Conservation (phyloP, 2,797 vertebrate species). For the Pteropus rufus region DNA sequence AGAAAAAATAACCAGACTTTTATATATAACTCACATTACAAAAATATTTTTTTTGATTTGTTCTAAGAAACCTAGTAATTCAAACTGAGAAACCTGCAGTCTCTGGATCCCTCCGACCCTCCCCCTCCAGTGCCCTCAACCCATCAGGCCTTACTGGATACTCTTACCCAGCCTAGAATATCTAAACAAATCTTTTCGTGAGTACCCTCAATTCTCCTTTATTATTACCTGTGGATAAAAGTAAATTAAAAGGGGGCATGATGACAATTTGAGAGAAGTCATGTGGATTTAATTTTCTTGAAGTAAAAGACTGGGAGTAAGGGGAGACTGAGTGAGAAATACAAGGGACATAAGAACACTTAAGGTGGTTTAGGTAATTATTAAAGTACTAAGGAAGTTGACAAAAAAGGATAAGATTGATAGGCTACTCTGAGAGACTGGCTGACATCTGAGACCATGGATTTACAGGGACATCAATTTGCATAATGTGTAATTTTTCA, state of each 20-base stretch:
- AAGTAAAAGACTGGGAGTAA: background rate
- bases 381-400: background rate
- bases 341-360: background rate
- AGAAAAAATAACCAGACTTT: background rate
- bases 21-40: background rate
- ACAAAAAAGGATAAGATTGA: background rate
- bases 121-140: background rate
- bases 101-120: background rate
- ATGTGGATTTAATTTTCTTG: background rate
- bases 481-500: background rate
- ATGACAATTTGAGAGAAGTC: background rate
- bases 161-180: background rate
- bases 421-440: background rate
- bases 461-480: background rate
- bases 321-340: background rate
- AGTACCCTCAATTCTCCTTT: background rate
- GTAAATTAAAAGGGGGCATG: background rate
- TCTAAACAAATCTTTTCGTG: background rate
- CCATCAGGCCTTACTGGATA: background rate
- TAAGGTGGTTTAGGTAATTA: background rate
- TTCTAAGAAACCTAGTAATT: slow-evolving; percentile 1
- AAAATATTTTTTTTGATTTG: background rate
- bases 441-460: background rate
- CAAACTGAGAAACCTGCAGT: background rate
- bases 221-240: background rate